These are phyloP conservation scores for Chaunax sp. DNA, from an alignment of 2,797 vertebrate species.

Conservation along the genomic window DNA sequence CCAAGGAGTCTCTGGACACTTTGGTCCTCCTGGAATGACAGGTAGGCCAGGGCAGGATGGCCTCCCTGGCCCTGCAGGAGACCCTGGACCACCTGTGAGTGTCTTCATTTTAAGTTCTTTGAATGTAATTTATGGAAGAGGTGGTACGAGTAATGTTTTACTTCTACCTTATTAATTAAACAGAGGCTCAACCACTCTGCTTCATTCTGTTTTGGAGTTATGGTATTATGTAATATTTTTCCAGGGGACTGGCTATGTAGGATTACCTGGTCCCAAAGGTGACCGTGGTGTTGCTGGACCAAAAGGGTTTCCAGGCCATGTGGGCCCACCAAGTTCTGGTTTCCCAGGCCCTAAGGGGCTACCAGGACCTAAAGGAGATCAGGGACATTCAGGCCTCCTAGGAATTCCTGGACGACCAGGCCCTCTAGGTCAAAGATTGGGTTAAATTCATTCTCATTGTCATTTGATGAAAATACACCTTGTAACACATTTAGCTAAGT, in stretches of 20 bases:
- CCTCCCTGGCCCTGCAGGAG: slow-evolving; percentile 51
- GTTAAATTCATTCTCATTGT: slow-evolving; percentile 1
- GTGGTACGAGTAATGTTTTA: background rate
- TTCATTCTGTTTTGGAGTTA: background rate
- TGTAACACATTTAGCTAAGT: background rate
- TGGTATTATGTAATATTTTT: slow-evolving; percentile 29
- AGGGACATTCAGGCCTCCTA: slow-evolving; percentile 53
- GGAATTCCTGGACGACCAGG: slow-evolving; percentile 66
- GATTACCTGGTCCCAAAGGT: slow-evolving; percentile 65
- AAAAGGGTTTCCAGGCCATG: slow-evolving; percentile 61
- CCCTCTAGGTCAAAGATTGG: slow-evolving; percentile 57
- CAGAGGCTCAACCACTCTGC: background rate
- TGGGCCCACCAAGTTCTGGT: slow-evolving; percentile 53
- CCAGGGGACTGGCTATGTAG: slow-evolving; percentile 47
- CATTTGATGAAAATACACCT: background rate
- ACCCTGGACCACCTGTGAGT: slow-evolving; percentile 70
- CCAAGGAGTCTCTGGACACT: slow-evolving; percentile 50
- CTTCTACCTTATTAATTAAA: no score
- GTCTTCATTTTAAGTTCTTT: background rate
- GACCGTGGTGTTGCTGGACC: slow-evolving; percentile 56
- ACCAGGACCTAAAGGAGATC: slow-evolving; percentile 62
- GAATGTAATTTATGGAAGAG: background rate
- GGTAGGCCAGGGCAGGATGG: slow-evolving; percentile 63
- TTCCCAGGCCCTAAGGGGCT: slow-evolving; percentile 55
- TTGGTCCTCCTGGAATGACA: slow-evolving; percentile 49